Percentiles rank a stretch among this genome's conserved stretches.
phyloP scores from a whole-genome alignment of 2,888 invertebrate genomes.

The Platycnemis pennipes region DNA sequence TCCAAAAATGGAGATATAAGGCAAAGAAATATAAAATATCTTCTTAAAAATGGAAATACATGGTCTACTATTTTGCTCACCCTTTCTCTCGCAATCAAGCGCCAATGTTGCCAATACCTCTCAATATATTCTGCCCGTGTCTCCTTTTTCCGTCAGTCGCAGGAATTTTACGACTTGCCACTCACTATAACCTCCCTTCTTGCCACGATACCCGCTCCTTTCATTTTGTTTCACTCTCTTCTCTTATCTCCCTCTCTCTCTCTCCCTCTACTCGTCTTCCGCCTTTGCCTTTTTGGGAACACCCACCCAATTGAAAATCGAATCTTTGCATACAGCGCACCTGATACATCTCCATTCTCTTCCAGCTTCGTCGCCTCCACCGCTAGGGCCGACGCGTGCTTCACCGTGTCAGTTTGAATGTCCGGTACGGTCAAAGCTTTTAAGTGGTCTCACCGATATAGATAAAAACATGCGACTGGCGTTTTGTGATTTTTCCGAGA shows the following conservation, averaged over 20 bases:
- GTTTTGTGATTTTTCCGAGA: not conserved
- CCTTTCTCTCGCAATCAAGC: not conserved
- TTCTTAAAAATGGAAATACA: too few species aligned
- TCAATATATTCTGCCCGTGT: not conserved
- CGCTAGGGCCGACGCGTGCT: not conserved
- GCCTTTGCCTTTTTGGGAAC: not conserved
- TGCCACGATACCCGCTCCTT: too few species aligned
- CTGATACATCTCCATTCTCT: not conserved
- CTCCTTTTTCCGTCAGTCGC: not conserved
- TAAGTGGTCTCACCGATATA: not conserved
- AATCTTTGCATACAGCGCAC: not conserved
- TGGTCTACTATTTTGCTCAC: too few species aligned
- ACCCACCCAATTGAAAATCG: not conserved
- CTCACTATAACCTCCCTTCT: not conserved
- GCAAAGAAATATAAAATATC: too few species aligned
- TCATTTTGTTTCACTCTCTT: not conserved
- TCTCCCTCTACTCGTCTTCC: not conserved
- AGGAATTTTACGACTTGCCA: not conserved
- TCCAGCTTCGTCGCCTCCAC: not conserved
- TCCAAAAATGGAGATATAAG: too few species aligned
- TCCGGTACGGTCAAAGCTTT: not conserved
- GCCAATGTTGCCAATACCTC: not conserved
- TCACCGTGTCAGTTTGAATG: not conserved
- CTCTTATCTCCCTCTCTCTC: not conserved
- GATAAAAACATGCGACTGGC: not conserved